Evolutionary conservation across 2,113 vertebrate genomes (phyloP).

Genomic region (Amblyornis subalaris): DNA sequence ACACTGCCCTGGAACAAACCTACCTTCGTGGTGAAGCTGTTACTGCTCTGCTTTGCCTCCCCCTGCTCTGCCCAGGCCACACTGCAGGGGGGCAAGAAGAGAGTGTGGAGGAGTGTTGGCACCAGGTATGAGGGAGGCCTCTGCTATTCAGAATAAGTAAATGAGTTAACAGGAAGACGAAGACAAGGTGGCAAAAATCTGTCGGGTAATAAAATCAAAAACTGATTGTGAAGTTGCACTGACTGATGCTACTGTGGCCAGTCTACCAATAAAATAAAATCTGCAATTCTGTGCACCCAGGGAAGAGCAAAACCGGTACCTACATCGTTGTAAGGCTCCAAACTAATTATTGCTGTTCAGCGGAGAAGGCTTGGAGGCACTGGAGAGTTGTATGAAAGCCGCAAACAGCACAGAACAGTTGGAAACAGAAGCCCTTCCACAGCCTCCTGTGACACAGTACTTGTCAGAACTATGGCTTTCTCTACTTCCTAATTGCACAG

Average conservation of each 20-base stretch:
- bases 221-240: neutral
- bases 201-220: neutral
- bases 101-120: no score
- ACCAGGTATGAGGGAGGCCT: neutral
- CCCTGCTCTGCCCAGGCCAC: neutral
- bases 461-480: no score
- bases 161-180: neutral
- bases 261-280: neutral
- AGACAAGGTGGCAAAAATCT: neutral
- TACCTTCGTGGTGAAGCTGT: neutral
- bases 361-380: neutral
- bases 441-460: neutral
- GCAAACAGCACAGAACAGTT: neutral
- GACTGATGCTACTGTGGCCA: neutral
- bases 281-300: neutral
- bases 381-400: fast-evolving
- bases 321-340: fast-evolving
- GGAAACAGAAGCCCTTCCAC: neutral
- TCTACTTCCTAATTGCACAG: neutral
- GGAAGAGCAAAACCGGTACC: neutral
- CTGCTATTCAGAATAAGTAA: fast-evolving
- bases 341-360: neutral
- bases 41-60: neutral
- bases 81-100: fast-evolving
- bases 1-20: neutral